A percentile compares a stretch with the other conserved stretches of the same genome.
Evolutionary conservation across 1,140 invertebrate genomes (phyloP).

Genomic region (Bombus polaris): DNA sequence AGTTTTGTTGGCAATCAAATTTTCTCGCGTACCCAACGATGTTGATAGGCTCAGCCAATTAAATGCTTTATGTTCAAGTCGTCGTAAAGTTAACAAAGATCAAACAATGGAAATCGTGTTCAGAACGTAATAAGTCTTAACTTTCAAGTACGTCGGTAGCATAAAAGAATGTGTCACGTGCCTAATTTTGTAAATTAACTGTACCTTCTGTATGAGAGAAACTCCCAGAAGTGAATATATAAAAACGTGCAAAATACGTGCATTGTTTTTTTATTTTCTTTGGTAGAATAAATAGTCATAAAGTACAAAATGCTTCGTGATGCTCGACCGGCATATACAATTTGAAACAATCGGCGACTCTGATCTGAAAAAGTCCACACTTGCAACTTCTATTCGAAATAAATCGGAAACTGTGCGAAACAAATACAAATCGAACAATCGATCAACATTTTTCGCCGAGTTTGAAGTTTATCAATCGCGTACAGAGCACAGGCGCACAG

Average conservation of each 20-base stretch:
- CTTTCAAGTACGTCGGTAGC: neutral
- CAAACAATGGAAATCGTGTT: neutral
- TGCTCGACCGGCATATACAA: neutral
- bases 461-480: neutral
- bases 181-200: too few species aligned
- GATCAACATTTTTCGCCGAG: neutral
- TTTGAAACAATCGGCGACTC: neutral
- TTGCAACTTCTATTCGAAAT: neutral
- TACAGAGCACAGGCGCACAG: neutral
- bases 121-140: neutral
- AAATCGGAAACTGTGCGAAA: neutral
- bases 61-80: neutral
- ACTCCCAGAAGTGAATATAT: too few species aligned
- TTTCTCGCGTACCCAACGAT: constrained; percentile 9
- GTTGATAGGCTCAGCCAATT: neutral
- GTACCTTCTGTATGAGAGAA: too few species aligned
- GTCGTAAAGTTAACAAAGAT: neutral
- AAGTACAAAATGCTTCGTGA: neutral
- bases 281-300: neutral
- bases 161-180: neutral
- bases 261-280: too few species aligned
- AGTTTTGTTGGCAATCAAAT: constrained; percentile 48
- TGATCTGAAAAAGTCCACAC: neutral
- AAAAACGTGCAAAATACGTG: neutral
- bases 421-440: neutral